phyloP scores from a whole-genome alignment of 2,113 vertebrate species.

The Psilopsiagon aurifrons region DNA sequence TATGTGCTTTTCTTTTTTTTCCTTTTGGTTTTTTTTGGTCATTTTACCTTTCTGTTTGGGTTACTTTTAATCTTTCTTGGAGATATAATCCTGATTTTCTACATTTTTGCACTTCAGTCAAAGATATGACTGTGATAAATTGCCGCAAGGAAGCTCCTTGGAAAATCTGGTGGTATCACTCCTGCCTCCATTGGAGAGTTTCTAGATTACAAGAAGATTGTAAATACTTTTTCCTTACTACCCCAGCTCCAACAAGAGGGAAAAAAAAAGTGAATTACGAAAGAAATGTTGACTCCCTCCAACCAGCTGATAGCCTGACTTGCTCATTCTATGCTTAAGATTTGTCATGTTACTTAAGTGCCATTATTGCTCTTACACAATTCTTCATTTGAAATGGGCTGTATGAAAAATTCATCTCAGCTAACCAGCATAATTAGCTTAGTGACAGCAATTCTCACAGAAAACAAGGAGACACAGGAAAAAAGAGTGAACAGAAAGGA shows the following conservation, averaged over 20 bases:
- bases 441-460: neutral
- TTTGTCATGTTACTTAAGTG: neutral
- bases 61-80: neutral
- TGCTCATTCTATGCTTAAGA: neutral
- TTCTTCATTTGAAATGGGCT: neutral
- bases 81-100: neutral
- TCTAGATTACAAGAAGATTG: neutral
- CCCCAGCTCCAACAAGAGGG: neutral
- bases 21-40: neutral
- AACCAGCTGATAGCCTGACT: neutral
- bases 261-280: neutral
- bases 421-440: neutral
- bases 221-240: neutral
- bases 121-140: conserved; percentile 2
- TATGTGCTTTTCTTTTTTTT: neutral
- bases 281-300: neutral
- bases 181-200: neutral
- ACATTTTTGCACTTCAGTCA: neutral
- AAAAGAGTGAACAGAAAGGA: neutral
- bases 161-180: neutral
- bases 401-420: neutral
- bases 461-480: neutral
- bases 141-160: neutral
- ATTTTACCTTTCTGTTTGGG: neutral
- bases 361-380: neutral